A percentile compares a stretch with the other conserved stretches of the same genome.
Evolutionary conservation across 2,113 vertebrate species (phyloP).

Genomic region (Strix aluco): DNA sequence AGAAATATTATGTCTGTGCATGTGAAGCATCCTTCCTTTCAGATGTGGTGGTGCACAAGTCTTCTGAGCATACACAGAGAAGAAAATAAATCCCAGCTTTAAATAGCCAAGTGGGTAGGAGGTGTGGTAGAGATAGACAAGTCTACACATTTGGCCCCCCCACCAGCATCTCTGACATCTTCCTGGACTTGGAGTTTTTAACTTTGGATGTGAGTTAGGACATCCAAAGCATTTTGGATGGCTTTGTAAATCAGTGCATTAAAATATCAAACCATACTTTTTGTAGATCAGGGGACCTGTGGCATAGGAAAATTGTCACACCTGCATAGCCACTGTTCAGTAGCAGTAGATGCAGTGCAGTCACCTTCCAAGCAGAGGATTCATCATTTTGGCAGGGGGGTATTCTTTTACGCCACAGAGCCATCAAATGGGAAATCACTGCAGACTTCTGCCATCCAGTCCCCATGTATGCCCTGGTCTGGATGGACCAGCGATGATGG

Average conservation of each 20-base stretch:
- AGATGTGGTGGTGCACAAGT: not conserved
- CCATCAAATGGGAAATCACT: not conserved
- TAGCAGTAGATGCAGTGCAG: not conserved
- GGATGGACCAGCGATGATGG: not conserved
- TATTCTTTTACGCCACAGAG: not conserved
- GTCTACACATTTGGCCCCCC: not conserved
- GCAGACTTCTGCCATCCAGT: not conserved
- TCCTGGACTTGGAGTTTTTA: not conserved
- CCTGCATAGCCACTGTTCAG: not conserved
- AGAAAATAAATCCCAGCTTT: not conserved
- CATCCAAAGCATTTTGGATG: not conserved
- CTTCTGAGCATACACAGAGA: not conserved
- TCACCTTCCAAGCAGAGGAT: not conserved
- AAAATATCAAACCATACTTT: not conserved
- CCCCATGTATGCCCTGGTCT: fast-evolving
- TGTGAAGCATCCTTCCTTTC: not conserved
- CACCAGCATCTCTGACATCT: not conserved
- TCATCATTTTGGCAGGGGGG: not conserved
- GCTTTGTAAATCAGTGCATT: not conserved
- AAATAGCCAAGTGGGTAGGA: not conserved
- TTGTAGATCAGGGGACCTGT: not conserved
- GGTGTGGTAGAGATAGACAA: not conserved
- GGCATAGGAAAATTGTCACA: not conserved
- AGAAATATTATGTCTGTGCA: not conserved
- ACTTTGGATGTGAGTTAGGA: not conserved